Evolutionary conservation across 1,140 invertebrate species (phyloP), one percentile per base, ranked within the genome.

Genomic region (Penaeus japonicus): DNA sequence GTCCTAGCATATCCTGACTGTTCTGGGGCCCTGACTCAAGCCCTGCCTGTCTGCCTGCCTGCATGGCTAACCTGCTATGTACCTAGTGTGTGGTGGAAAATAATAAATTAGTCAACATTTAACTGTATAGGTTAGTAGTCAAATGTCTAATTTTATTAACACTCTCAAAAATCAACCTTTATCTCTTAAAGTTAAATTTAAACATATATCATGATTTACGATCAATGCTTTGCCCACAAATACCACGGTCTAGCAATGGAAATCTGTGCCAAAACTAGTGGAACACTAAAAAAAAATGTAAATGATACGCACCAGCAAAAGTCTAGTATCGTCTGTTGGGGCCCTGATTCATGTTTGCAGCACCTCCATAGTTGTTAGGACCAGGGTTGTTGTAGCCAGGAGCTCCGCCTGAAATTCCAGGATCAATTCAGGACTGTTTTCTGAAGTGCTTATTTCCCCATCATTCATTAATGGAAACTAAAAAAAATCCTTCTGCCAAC

Each of bases 41-140:
- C 87, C 87, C 87, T 88, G 87, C 87, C 87, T 83, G 70, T 77
- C 87, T 88, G 80, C 87, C 87, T 88, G 87, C 80, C 87, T 88
- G 84, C 80, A 83, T 88, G 80, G 87, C 87, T 88, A 88, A 88
- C 78, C 87, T 88, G 80, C 87, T 88, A 88, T 88, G 87, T 88
- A 88, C 87, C 87, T 88, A 88, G 27, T 88, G 87, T 88, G 87
- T 88, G 85, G 85, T 87, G 87, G 80, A 88, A 88, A 88, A 88
- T 88, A 59, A 84, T 88, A 77, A 88, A 88, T 88, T 88, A 88
- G 87, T 88, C 65, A 88, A 55, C 80, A 84, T 87, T 73, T 70
- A 57, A 79, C 73, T 59, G 30, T 78, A 47, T 47, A 57, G 80
- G 65, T 88, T 83, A 77, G 79, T 82, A 87, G 47, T 78, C 47